Conservation (phyloP, 2,113 vertebrate genomes). For the Patagioenas fasciata region DNA sequence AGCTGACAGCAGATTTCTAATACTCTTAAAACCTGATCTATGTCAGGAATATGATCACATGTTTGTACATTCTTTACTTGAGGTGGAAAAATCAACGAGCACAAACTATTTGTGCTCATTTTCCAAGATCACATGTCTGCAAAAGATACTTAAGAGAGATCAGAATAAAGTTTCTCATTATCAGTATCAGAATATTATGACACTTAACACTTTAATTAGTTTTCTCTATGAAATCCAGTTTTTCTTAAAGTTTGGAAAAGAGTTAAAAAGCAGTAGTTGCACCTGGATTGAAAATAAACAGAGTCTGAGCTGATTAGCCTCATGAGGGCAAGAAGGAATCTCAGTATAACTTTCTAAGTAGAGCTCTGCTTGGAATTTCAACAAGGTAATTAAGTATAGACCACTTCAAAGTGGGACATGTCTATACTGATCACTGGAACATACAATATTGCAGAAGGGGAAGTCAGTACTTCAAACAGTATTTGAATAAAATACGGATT, state of each 20-base stretch:
- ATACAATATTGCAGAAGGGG: neutral
- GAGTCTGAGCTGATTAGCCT: conserved; percentile 45
- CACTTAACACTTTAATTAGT: neutral
- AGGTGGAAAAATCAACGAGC: neutral
- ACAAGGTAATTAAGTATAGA: conserved; percentile 42
- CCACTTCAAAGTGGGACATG: conserved; percentile 49
- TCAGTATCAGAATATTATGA: neutral
- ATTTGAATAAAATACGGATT: neutral
- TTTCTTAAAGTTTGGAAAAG: conserved; percentile 19
- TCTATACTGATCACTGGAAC: conserved; percentile 34
- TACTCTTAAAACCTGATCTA: neutral
- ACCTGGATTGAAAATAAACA: conserved; percentile 40
- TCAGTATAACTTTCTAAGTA: conserved; percentile 50
- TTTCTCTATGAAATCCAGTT: neutral
- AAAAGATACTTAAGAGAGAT: neutral
- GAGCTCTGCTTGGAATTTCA: conserved; percentile 58
- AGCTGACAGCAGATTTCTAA: neutral
- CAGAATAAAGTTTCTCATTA: neutral
- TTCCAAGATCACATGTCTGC: neutral
- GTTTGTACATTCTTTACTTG: neutral
- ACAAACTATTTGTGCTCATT: neutral
- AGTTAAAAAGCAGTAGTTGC: conserved; percentile 47
- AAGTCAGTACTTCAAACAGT: conserved; percentile 2
- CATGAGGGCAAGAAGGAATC: conserved; percentile 52
- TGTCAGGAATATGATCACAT: neutral